Conservation (phyloP, 2,113 vertebrate genomes). For the Bubo scandiacus region DNA sequence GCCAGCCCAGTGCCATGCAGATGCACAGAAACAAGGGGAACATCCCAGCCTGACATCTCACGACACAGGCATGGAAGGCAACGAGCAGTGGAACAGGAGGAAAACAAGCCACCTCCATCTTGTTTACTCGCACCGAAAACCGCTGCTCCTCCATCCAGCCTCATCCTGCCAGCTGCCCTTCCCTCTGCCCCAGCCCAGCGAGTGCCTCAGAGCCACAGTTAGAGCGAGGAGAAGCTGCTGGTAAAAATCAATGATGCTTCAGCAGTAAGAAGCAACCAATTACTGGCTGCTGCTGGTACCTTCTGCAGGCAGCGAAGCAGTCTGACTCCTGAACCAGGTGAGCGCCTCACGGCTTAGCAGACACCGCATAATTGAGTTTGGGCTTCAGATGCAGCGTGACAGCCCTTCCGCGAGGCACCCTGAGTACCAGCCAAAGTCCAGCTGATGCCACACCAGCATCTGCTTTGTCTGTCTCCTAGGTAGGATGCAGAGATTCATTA, state of each 20-base stretch:
- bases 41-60: not conserved
- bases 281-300: not conserved
- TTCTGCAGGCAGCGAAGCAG: not conserved
- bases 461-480: not conserved
- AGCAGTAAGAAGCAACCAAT: not conserved
- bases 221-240: not conserved
- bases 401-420: not conserved
- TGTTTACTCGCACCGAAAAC: rapidly evolving
- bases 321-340: not conserved
- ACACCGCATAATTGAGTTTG: rapidly evolving
- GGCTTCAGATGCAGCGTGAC: not conserved
- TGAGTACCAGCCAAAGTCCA: not conserved
- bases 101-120: not conserved
- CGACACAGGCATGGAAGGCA: not conserved
- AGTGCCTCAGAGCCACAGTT: rapidly evolving
- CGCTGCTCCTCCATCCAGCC: not conserved
- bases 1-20: rapidly evolving
- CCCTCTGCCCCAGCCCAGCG: not conserved
- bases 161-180: too few relatives aligned
- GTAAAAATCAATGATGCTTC: not conserved
- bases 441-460: rapidly evolving
- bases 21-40: not conserved
- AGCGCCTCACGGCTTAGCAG: not conserved
- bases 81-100: not conserved
- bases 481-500: not conserved